Evolutionary conservation across 1,140 invertebrate species (phyloP).

Genomic region (Drosophila ogumai): DNA sequence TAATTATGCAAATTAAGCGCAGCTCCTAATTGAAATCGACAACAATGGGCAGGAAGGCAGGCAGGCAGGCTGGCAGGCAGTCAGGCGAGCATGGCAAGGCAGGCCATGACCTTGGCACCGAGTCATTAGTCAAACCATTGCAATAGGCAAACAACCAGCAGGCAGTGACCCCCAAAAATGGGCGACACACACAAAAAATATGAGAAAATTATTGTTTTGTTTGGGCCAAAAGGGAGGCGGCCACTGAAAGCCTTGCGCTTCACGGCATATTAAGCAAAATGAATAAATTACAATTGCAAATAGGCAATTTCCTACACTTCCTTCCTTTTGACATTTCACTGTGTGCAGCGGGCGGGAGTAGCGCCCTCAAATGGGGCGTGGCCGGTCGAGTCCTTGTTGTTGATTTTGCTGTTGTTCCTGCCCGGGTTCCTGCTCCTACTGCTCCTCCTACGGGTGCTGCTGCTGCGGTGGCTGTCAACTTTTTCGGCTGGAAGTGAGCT

Average conservation of each 20-base stretch:
- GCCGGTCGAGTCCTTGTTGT: slow-evolving; percentile 36
- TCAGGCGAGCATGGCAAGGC: slow-evolving; percentile 4
- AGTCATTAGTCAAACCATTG: slow-evolving; percentile 77
- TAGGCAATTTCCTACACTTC: slow-evolving; percentile 83
- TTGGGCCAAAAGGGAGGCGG: slow-evolving; percentile 46
- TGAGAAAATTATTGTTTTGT: slow-evolving; percentile 74
- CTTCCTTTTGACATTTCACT: slow-evolving; percentile 72
- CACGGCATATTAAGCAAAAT: slow-evolving; percentile 82
- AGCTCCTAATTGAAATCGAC: slow-evolving; percentile 73
- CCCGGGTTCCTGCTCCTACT: slow-evolving; percentile 4
- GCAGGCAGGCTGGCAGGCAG: too few relatives aligned
- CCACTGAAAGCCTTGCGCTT: slow-evolving; percentile 59
- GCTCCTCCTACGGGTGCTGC: not conserved
- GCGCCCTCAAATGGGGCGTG: slow-evolving; percentile 66
- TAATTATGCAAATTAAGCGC: slow-evolving; percentile 75
- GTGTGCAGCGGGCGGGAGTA: slow-evolving; percentile 28
- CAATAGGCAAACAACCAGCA: slow-evolving; percentile 37
- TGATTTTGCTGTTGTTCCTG: slow-evolving; percentile 13
- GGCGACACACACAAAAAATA: slow-evolving; percentile 40
- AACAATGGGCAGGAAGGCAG: slow-evolving; percentile 47
- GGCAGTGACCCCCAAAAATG: slow-evolving; percentile 42
- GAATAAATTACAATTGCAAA: slow-evolving; percentile 84
- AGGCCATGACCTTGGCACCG: slow-evolving; percentile 64
- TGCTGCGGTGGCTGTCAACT: slow-evolving; percentile 36
- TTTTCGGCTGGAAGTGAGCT: slow-evolving; percentile 56